These are phyloP conservation scores for Enteromius fasciolatus DNA, from an alignment of 2,797 vertebrate species.

Conservation along the genomic window DNA sequence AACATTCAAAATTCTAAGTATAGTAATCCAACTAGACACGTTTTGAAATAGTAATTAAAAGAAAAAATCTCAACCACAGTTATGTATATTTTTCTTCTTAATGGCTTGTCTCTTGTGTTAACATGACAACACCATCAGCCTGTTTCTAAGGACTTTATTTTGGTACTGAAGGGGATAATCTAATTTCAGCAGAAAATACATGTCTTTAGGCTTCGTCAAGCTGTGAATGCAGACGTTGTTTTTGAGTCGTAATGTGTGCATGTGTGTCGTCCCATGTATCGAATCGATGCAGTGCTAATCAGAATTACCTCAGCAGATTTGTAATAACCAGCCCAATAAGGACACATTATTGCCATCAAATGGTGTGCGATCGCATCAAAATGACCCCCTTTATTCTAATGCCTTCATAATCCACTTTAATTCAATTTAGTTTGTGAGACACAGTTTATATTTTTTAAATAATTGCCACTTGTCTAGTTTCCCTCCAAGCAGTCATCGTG, in stretches of 20 bases:
- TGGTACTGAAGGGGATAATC: constrained; percentile 39
- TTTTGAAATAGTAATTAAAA: neutral
- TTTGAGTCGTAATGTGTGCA: constrained; percentile 17
- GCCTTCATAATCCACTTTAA: constrained; percentile 23
- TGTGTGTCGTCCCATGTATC: neutral
- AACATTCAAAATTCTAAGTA: neutral
- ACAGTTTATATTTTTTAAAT: constrained; percentile 12
- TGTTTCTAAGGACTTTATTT: constrained; percentile 50
- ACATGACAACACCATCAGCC: constrained; percentile 27
- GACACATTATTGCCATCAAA: constrained; percentile 1
- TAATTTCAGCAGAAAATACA: constrained; percentile 48
- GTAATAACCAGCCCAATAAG: constrained; percentile 24
- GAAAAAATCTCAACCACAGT: neutral
- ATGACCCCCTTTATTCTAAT: neutral
- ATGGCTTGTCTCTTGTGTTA: neutral
- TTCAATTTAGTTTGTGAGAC: constrained; percentile 11
- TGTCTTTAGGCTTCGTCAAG: constrained; percentile 28
- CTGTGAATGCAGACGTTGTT: constrained; percentile 53
- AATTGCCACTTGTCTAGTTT: constrained; percentile 23
- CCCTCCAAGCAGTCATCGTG: constrained; percentile 27
- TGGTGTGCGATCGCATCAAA: constrained; percentile 4
- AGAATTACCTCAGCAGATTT: constrained; percentile 36
- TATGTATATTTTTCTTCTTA: neutral
- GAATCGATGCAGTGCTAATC: constrained; percentile 1
- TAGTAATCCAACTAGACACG: neutral